Evolutionary conservation across 2,888 invertebrate species (phyloP).

Genomic region (Lasioglossum lativentre): DNA sequence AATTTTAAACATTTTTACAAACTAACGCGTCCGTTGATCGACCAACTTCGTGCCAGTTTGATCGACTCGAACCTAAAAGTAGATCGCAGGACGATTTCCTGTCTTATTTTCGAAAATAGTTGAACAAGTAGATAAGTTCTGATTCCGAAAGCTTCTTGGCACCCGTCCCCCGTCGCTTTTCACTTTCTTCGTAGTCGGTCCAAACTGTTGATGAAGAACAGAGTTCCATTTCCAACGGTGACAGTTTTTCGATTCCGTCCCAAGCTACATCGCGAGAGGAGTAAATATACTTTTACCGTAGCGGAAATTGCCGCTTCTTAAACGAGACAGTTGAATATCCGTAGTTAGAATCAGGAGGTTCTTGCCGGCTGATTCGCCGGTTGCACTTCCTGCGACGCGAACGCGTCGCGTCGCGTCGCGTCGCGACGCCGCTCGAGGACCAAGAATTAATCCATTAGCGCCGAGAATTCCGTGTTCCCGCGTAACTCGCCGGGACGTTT

Average conservation of each 20-base stretch:
- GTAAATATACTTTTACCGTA: slow-evolving; percentile 58
- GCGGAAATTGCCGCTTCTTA: slow-evolving; percentile 64
- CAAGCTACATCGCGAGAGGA: slow-evolving; percentile 4
- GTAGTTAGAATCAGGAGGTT: slow-evolving; percentile 24
- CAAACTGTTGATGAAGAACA: slow-evolving; percentile 30
- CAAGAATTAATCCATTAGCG: slow-evolving; percentile 52
- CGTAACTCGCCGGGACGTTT: slow-evolving; percentile 25
- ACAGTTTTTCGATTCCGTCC: slow-evolving; percentile 71
- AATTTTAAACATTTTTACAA: too few species aligned
- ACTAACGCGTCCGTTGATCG: too few species aligned
- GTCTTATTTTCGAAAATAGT: background rate
- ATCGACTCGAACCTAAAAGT: too few species aligned
- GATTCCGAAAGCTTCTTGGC: background rate
- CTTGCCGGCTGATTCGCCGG: background rate
- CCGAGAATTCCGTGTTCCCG: slow-evolving; percentile 1
- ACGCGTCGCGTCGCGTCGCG: too few species aligned
- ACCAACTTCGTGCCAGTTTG: too few species aligned
- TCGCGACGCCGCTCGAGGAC: too few species aligned
- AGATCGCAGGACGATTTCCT: background rate
- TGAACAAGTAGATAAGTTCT: background rate
- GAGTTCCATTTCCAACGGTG: slow-evolving; percentile 69
- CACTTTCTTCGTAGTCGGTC: slow-evolving; percentile 1
- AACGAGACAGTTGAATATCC: slow-evolving; percentile 44
- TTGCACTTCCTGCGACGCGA: background rate
- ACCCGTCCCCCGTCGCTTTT: background rate